phyloP scores from a whole-genome alignment of 1,140 invertebrate genomes.

The Paraescarpia echinospica region DNA sequence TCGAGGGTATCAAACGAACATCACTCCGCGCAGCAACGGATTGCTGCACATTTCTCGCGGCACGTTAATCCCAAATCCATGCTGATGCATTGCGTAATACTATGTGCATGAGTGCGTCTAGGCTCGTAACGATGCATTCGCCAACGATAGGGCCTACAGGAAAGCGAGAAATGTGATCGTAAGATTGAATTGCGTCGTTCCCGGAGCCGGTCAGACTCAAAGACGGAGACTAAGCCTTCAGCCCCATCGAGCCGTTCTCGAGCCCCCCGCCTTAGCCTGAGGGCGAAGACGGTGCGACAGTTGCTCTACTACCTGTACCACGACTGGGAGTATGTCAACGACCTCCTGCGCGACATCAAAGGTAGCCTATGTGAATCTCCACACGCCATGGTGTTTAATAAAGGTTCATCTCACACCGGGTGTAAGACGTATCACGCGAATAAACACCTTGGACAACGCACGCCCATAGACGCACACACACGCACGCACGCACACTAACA shows the following conservation, averaged over 20 bases:
- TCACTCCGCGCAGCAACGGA: not conserved
- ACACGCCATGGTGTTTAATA: too few species aligned
- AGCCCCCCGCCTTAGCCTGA: not conserved
- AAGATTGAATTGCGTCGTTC: not conserved
- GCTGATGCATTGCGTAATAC: not conserved
- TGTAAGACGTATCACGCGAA: constrained; percentile 28
- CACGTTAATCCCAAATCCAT: not conserved
- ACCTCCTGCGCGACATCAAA: not conserved
- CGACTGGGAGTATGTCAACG: not conserved
- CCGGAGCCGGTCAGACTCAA: not conserved
- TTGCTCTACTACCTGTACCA: not conserved
- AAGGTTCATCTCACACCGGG: not conserved
- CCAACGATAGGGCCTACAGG: not conserved
- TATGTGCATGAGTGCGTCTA: not conserved
- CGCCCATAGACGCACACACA: too few species aligned
- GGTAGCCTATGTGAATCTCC: not conserved
- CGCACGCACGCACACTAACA: too few species aligned
- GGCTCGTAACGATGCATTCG: not conserved
- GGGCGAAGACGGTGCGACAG: not conserved
- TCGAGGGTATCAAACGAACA: not conserved
- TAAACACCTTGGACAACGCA: too few species aligned
- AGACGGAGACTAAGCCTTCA: not conserved
- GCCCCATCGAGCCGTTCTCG: too few species aligned
- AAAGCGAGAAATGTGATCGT: not conserved
- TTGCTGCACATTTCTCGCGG: not conserved